Base-by-base conservation (phyloP, 2,797 vertebrate genomes). In the Etheostoma nigrum region DNA sequence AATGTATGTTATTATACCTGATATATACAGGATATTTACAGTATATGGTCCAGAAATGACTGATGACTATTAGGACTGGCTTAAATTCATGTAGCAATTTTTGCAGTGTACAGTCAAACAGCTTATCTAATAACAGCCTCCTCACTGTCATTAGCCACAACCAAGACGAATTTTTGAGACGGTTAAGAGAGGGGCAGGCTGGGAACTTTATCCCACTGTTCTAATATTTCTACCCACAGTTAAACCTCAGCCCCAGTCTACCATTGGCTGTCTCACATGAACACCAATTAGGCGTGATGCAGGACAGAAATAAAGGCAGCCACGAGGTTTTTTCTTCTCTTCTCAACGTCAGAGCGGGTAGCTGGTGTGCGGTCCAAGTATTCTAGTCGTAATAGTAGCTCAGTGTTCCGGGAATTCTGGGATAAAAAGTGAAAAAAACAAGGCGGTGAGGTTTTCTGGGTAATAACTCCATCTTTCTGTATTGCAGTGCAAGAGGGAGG, bases 401-500 rank as follows among this genome's bases (percentile, higher is more conserved):
- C 89, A 89, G 88, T 82, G 86, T 95, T 94, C 92, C 90, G 90
- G 92, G 92, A 95, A 93, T 81, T 90, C 85, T 14, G 13, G 89
- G 77, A 88, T 86, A 76, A 88, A 91, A 89, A 85, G 77, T 87
- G 70, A 86, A 91, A 91, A 78, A 91, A 86, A 87, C 57, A 85
- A 82, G 72, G 87, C 47, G 53, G 83, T 90, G 89, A 90, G 91
- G 90, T 93, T 94, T 92, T 92, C 84, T 88, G 91, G 84, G 89
- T 93, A 93, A 92, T 91, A 94, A 94, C 88, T 93, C 84, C 90
- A 94, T 93, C 88, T 88, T 86, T 91, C 83, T 84, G 73, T 84
- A 84, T 89, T 87, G 86, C 84, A 82, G 74, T 74, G 57, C 74
- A 72, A 74, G 55, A 79, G 67, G 42, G 78, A 89, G 76, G 76